A percentile compares a stretch with the other conserved stretches of the same genome.
Conservation (phyloP, 2,797 vertebrate genomes). For the Halcyon leucocephala region DNA sequence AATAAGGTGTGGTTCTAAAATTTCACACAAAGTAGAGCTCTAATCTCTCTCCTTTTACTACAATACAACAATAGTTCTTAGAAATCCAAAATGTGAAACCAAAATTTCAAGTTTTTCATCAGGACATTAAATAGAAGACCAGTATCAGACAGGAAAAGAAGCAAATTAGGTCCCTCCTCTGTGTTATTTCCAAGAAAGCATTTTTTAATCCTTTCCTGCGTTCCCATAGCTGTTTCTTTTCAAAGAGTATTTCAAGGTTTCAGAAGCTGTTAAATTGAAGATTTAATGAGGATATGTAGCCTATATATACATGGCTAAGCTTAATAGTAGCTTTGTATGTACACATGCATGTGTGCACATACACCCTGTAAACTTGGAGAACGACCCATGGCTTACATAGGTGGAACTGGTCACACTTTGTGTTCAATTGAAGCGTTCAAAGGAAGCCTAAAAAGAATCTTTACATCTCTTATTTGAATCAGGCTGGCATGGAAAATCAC, state of each 20-base stretch:
- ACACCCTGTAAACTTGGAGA: background rate
- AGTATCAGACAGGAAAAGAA: background rate
- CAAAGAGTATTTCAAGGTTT: background rate
- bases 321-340: background rate
- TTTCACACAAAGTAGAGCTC: background rate
- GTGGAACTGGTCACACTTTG: background rate
- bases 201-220: background rate
- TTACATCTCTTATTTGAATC: slow-evolving; percentile 22
- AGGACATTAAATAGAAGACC: background rate
- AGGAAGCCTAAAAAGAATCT: background rate
- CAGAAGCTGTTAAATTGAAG: background rate
- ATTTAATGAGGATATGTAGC: slow-evolving; percentile 1
- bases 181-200: background rate
- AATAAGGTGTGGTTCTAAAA: background rate
- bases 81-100: background rate
- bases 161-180: background rate
- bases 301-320: background rate
- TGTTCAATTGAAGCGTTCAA: slow-evolving; percentile 13
- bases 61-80: background rate
- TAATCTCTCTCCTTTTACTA: background rate
- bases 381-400: background rate
- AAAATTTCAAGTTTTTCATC: background rate
- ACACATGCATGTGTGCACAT: background rate
- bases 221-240: background rate
- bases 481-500: slow-evolving; percentile 42